Conservation (phyloP, 30 jellyfish, hydroid and myxozoan species). For the Sanderia malayensis region DNA sequence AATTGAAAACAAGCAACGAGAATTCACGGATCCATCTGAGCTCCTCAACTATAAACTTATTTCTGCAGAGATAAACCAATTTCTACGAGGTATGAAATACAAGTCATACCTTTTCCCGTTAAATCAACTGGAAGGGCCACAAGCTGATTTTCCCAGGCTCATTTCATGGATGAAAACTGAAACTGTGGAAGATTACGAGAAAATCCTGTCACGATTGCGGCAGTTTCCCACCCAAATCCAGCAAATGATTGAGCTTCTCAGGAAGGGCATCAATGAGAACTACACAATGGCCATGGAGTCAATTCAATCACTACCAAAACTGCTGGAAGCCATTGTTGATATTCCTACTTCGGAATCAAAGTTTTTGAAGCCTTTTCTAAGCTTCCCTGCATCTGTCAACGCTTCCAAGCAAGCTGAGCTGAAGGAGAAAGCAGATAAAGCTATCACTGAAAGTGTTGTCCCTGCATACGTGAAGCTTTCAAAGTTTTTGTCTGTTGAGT, state of each 20-base stretch:
- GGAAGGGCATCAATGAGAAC: slow-evolving; percentile 41
- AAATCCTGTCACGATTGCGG: slow-evolving; percentile 54
- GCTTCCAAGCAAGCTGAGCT: slow-evolving; percentile 20
- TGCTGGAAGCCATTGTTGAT: slow-evolving; percentile 11
- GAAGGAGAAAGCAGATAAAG: slow-evolving; percentile 32
- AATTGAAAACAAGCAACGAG: not conserved
- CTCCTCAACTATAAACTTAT: slow-evolving; percentile 49
- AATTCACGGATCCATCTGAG: not conserved
- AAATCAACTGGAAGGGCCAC: slow-evolving; percentile 92
- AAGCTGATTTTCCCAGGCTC: slow-evolving; percentile 86
- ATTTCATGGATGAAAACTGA: slow-evolving; percentile 86
- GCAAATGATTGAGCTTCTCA: slow-evolving; percentile 48
- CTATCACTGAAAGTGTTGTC: slow-evolving; percentile 23
- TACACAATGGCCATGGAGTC: slow-evolving; percentile 68
- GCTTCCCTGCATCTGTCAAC: slow-evolving; percentile 30
- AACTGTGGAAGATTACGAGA: slow-evolving; percentile 49
- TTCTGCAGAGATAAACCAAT: slow-evolving; percentile 60
- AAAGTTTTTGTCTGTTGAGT: slow-evolving; percentile 24
- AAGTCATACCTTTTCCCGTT: slow-evolving; percentile 69
- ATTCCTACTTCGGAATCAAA: slow-evolving; percentile 43
- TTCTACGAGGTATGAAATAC: slow-evolving; percentile 52
- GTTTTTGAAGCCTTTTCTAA: slow-evolving; percentile 57
- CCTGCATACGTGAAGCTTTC: slow-evolving; percentile 46
- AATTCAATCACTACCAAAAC: slow-evolving; percentile 52
- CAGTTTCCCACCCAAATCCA: slow-evolving; percentile 67